Percentiles rank a stretch among this genome's conserved stretches.
These are phyloP conservation scores for Pyrocephalus nanus DNA, from an alignment of 2,797 vertebrate genomes.

Conservation along the genomic window DNA sequence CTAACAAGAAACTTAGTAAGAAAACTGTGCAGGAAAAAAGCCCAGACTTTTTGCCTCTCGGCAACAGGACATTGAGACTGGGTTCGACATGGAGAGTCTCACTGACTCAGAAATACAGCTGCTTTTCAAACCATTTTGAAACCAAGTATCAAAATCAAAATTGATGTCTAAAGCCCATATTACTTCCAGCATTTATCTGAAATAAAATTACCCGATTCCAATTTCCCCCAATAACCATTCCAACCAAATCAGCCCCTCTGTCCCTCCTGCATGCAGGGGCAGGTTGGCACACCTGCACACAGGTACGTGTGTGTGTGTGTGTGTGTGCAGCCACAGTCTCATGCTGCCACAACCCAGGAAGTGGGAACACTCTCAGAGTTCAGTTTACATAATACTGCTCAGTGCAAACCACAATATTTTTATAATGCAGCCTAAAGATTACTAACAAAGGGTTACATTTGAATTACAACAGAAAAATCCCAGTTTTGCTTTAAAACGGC, in stretches of 20 bases:
- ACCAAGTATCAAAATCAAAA: background rate
- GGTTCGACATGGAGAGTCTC: background rate
- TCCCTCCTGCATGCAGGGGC: background rate
- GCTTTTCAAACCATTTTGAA: slow-evolving; percentile 2
- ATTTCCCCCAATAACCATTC: background rate
- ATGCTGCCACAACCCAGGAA: background rate
- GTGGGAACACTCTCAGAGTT: background rate
- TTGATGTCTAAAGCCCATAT: background rate
- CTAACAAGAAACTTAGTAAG: background rate
- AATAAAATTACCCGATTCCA: background rate
- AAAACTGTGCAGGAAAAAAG: background rate
- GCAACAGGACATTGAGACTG: background rate
- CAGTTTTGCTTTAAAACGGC: background rate
- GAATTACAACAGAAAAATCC: background rate
- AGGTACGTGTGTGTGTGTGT: background rate
- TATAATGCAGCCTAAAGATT: background rate
- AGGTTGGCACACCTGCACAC: background rate
- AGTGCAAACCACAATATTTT: background rate
- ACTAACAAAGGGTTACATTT: background rate
- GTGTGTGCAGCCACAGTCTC: background rate
- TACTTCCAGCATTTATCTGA: background rate
- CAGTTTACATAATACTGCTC: background rate
- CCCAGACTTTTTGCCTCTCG: background rate
- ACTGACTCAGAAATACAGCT: background rate
- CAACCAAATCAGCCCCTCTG: background rate